A percentile compares a stretch with the other conserved stretches of the same genome.
phyloP scores from a whole-genome alignment of 1,140 invertebrate genomes.

The Chelonus insularis region DNA sequence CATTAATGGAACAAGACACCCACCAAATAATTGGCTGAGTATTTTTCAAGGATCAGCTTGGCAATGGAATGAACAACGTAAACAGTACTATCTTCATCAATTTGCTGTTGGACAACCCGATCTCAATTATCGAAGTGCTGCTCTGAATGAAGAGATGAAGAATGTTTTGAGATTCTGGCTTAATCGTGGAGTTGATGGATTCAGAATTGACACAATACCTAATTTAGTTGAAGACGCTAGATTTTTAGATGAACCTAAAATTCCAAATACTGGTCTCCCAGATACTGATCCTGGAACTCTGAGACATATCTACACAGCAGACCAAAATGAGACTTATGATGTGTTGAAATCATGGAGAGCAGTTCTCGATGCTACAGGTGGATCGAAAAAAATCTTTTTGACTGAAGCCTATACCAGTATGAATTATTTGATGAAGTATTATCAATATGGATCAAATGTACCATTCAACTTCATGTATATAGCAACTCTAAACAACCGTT shows the following conservation, averaged over 20 bases:
- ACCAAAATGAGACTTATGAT: conserved; percentile 48
- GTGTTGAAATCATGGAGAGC: conserved; percentile 46
- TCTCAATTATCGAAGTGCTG: conserved; percentile 69
- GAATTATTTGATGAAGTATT: conserved; percentile 65
- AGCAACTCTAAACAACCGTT: conserved; percentile 55
- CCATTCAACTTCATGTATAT: conserved; percentile 70
- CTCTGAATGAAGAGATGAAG: conserved; percentile 63
- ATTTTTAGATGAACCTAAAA: conserved; percentile 62
- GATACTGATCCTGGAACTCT: conserved; percentile 50
- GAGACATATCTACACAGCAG: conserved; percentile 44
- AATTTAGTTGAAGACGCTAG: conserved; percentile 62
- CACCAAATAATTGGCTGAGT: conserved; percentile 54
- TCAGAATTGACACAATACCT: conserved; percentile 68
- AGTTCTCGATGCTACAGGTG: conserved; percentile 34
- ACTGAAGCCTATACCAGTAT: conserved; percentile 67
- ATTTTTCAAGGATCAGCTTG: conserved; percentile 61
- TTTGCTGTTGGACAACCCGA: conserved; percentile 69
- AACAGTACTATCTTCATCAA: conserved; percentile 66
- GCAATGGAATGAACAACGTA: conserved; percentile 60
- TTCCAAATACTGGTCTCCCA: conserved; percentile 53
- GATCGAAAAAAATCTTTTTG: conserved; percentile 60
- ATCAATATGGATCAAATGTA: conserved; percentile 61
- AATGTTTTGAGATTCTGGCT: conserved; percentile 68
- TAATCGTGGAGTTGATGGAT: conserved; percentile 70
- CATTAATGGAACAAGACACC: conserved; percentile 39